Base-by-base conservation (phyloP, 2,113 vertebrate species). In the Rhombomys opimus region DNA sequence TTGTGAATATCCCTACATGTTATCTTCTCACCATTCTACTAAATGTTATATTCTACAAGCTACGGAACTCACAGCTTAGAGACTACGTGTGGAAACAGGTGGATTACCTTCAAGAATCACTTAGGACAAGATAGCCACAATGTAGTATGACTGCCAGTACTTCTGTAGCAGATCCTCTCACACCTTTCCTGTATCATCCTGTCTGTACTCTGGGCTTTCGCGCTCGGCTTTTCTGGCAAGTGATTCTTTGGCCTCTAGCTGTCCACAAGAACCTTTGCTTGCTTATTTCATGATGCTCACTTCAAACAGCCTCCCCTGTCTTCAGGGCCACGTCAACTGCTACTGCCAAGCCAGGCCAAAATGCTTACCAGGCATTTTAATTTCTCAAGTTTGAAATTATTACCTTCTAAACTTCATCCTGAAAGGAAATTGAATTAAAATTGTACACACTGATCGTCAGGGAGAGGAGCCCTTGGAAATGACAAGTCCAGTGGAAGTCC, bases 381-480 rank as follows among this genome's bases (percentile, higher is more conserved):
- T 7, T n/a, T 54, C 17, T 38, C 35, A 14, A 7, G 57, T 67
- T 54, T 67, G 46, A 93, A 88, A 27, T 61, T 46, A 35, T 3
- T 52, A 3, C 41, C 85, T 63, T 82, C 57, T 59, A 68, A 81
- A 78, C 22, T 35, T 54, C 1, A 50, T 23, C 22, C n/a, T 4
- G 46, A 15, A 52, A 90, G 57, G 27, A 91, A 89, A 72, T 14
- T 7, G 14, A 75, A 15, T 35, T 25, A 12, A 57, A 38, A 17
- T 4, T 2, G 0, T 11, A 23, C 1, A 0, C 1, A 25, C 46
- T 3, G 22, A 41, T 11, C 13, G 65, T 6, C 68, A 57, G 2
- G 4, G 4, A 65, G 17, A 38, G 30, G 35, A 3, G n/a, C 5
- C 22, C 3, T 4, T 1, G 50, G 61, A 27, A 50, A 18, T 0